phyloP scores from a whole-genome alignment of 2,797 vertebrate genomes.

The Natrix natrix region DNA sequence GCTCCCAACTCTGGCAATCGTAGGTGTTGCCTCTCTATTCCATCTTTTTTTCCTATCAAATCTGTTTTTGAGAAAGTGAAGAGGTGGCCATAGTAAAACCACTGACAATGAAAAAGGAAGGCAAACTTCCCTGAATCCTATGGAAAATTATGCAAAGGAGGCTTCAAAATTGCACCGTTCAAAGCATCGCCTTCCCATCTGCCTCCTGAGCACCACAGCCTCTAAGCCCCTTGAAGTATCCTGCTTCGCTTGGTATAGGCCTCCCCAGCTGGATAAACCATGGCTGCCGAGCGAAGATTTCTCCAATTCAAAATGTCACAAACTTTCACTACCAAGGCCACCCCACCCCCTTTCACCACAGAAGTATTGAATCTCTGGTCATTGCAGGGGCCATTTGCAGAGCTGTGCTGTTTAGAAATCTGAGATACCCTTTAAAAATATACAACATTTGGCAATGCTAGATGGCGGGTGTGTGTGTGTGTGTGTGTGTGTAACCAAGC shows the following conservation, averaged over 20 bases:
- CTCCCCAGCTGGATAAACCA: not conserved
- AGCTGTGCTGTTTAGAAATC: conserved; percentile 5
- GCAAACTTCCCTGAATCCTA: not conserved
- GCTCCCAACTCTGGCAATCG: not conserved
- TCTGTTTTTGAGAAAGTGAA: not conserved
- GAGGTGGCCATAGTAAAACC: not conserved
- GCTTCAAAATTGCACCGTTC: not conserved
- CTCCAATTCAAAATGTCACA: not conserved
- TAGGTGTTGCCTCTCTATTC: not conserved
- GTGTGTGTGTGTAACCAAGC: conserved; percentile 1
- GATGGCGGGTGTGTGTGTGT: not conserved
- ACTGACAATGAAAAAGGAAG: not conserved
- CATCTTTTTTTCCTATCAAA: not conserved
- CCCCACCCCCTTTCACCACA: not conserved
- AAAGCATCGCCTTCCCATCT: not conserved
- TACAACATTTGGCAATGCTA: conserved; percentile 15
- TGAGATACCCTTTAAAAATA: conserved; percentile 23
- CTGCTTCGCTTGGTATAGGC: not conserved
- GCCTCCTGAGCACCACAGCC: not conserved
- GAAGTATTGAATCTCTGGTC: not conserved
- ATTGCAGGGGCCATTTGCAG: not conserved
- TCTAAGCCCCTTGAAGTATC: not conserved
- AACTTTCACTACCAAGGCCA: not conserved
- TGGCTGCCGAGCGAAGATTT: not conserved
- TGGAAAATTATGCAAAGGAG: not conserved